These are phyloP conservation scores for Pipra filicauda DNA, from an alignment of 2,113 vertebrate genomes.

Conservation along the genomic window DNA sequence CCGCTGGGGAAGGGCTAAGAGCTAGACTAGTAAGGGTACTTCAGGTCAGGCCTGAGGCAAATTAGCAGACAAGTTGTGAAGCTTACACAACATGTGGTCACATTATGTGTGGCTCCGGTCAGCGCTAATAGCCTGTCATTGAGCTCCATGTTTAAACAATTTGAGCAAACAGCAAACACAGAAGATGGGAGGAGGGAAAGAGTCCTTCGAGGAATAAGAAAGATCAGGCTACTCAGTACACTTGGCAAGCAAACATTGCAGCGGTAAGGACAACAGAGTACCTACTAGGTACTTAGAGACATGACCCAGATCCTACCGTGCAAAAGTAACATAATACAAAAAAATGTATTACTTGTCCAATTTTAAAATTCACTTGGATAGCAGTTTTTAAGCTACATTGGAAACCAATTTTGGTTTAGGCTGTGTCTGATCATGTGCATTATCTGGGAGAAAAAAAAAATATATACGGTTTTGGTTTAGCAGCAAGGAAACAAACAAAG, in stretches of 20 bases:
- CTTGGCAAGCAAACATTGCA: background rate
- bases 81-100: slow-evolving; percentile 67
- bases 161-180: slow-evolving; percentile 64
- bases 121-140: slow-evolving; percentile 61
- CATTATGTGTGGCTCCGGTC: slow-evolving; percentile 60
- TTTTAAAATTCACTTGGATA: background rate
- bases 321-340: background rate
- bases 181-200: slow-evolving; percentile 55
- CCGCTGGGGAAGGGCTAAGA: background rate
- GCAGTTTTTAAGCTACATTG: background rate
- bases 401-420: background rate
- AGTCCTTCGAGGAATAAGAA: slow-evolving; percentile 44
- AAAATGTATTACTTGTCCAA: background rate
- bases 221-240: background rate
- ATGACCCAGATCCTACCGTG: background rate
- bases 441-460: background rate
- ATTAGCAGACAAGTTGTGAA: slow-evolving; percentile 66
- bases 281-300: background rate
- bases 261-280: background rate
- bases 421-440: background rate
- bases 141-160: slow-evolving; percentile 64
- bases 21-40: slow-evolving; percentile 53
- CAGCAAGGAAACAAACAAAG: background rate
- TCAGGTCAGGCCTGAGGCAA: slow-evolving; percentile 65
- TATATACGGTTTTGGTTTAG: background rate